Conservation (phyloP, 2,888 invertebrate genomes). For the Coleophora flavipennella region DNA sequence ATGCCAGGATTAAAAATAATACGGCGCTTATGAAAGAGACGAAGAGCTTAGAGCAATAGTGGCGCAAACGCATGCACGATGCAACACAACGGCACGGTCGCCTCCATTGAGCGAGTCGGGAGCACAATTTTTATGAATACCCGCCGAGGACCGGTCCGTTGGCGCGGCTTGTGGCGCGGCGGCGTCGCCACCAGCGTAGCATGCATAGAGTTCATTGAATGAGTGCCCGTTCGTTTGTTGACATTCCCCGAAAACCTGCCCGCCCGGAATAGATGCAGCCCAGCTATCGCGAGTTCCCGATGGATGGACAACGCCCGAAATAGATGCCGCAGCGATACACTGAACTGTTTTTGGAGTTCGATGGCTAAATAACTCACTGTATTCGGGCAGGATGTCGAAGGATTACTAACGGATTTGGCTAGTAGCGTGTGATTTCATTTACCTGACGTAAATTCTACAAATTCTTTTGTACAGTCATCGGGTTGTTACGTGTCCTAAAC, state of each 20-base stretch:
- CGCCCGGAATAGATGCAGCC: constrained; percentile 58
- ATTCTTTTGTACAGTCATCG: constrained; percentile 4
- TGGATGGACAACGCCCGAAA: constrained; percentile 61
- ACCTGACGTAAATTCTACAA: not conserved
- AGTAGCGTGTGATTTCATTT: not conserved
- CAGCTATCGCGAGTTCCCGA: constrained; percentile 44
- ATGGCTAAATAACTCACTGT: constrained; percentile 29
- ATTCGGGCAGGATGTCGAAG: constrained; percentile 22
- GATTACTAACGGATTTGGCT: constrained; percentile 4
- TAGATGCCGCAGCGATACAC: constrained; percentile 40
- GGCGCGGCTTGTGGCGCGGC: constrained; percentile 31
- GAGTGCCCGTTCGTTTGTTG: constrained; percentile 67
- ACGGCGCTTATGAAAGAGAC: constrained; percentile 30
- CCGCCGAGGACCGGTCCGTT: constrained; percentile 55
- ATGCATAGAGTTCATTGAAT: constrained; percentile 66
- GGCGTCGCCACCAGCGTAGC: constrained; percentile 26
- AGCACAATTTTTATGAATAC: constrained; percentile 68
- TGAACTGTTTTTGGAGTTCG: constrained; percentile 46
- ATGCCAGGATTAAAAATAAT: constrained; percentile 35
- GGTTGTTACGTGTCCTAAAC: not conserved
- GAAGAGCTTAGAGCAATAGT: constrained; percentile 22
- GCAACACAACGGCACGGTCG: constrained; percentile 10
- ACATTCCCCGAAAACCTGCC: constrained; percentile 73
- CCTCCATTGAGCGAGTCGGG: constrained; percentile 55
- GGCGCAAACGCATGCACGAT: constrained; percentile 16